Base-by-base conservation (phyloP, 2,888 invertebrate genomes). In the Lapara coniferarum region DNA sequence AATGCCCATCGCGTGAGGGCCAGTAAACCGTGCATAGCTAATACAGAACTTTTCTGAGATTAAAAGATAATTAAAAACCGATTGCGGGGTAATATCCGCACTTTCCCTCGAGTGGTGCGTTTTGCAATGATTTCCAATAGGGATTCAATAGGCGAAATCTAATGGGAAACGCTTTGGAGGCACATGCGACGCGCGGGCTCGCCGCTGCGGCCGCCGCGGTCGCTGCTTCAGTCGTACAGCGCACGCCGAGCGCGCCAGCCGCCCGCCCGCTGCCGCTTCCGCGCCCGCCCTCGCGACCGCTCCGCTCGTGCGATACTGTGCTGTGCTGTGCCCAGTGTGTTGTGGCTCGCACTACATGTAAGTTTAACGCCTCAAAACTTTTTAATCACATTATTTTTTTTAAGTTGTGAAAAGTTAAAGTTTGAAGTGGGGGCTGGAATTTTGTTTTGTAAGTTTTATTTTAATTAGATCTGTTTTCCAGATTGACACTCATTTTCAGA, bases 171-270 rank as follows among this genome's bases (percentile, higher is more conserved):
- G 30, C 12, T 52, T 53, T n/a, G 52, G 66, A 16, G 25, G 25
- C 66, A 13, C 59, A 19, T 66, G n/a, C 25, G n/a, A 51, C 19
- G 51, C 52, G 30, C 53, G 66, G 10, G 44, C 14, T 37, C 7
- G 37, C 58, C n/a, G 30, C 44, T n/a, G 55, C 19, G 37, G 58
- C 12, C 46, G 44, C 46, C 13, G 16, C 10, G 5, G 49, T 19
- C 12, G 7, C 4, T 16, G 12, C n/a, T 19, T 52, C 66, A 51
- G 66, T 51, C 51, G 66, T 16, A 19, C 30, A 53, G 66, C 52
- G 52, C 52, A 19, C 53, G 66, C 52, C 66, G 66, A 37, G 52
- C 66, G 52, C 52, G 66, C 14, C 66, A 53, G 66, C 52, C 30
- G 66, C 37, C 51, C 52, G 25, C 52, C 66, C 52, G 52, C 37